A percentile compares a stretch with the other conserved stretches of the same genome.
Conservation (phyloP, 2,113 vertebrate species). For the Morone chrysops region DNA sequence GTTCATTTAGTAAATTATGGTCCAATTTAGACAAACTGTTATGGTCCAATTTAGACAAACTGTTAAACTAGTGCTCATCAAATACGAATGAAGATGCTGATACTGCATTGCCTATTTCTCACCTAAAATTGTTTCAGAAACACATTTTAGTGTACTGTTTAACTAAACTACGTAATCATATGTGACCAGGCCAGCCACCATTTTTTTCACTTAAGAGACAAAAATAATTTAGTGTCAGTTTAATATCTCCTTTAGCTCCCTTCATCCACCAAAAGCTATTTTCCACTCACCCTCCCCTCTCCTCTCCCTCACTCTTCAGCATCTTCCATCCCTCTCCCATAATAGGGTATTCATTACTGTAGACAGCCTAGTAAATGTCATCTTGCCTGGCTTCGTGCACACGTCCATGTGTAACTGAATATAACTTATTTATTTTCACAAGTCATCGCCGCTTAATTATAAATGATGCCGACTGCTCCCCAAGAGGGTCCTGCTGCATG, state of each 20-base stretch:
- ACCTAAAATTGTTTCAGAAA: too few species aligned
- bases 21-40: too few species aligned
- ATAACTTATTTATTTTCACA: constrained; percentile 81
- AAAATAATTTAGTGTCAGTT: neutral
- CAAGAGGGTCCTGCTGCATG: constrained; percentile 60
- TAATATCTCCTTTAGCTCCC: neutral
- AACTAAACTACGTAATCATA: too few species aligned
- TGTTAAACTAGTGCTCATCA: too few species aligned
- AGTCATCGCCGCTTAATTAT: constrained; percentile 78
- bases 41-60: too few species aligned
- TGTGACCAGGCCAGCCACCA: too few species aligned
- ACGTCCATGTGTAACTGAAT: constrained; percentile 65
- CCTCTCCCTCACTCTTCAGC: neutral
- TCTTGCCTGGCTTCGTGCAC: constrained; percentile 38
- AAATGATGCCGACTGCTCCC: constrained; percentile 70
- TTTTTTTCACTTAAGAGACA: constrained; percentile 2
- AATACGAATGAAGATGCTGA: too few species aligned
- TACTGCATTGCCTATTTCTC: too few species aligned
- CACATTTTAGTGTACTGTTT: too few species aligned
- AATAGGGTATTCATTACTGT: constrained; percentile 70
- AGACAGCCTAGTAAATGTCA: constrained; percentile 77
- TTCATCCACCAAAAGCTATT: constrained; percentile 11
- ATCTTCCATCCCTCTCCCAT: constrained; percentile 5
- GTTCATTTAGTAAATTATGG: too few species aligned
- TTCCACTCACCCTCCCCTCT: neutral